Evolutionary conservation across 2,797 vertebrate genomes (phyloP).

Genomic region (Anguilla marmorata): DNA sequence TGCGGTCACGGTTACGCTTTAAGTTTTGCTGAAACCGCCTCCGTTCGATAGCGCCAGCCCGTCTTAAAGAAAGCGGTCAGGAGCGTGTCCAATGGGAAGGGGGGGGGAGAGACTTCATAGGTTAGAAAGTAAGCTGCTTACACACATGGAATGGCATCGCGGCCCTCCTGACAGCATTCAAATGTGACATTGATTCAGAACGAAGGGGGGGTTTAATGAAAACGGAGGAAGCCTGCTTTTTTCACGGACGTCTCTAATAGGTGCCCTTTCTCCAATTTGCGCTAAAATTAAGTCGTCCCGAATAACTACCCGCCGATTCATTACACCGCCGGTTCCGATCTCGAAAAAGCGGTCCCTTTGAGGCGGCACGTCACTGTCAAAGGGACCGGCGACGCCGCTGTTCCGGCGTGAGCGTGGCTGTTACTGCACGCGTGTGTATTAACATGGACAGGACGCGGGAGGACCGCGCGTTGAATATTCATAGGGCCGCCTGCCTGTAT

Average conservation of each 20-base stretch:
- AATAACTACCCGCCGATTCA: background rate
- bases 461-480: background rate
- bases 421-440: background rate
- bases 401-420: background rate
- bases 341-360: background rate
- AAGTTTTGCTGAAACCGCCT: background rate
- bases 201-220: background rate
- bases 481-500: background rate
- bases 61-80: background rate
- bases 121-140: constrained; percentile 7
- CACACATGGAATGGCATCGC: background rate
- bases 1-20: constrained; percentile 5
- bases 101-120: background rate
- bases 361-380: background rate
- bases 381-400: background rate
- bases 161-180: background rate
- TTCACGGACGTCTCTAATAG: background rate
- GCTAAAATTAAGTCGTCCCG: background rate
- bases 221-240: background rate
- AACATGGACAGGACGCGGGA: background rate
- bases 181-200: background rate
- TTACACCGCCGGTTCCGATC: background rate
- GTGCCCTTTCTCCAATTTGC: background rate
- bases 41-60: background rate
- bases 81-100: constrained; percentile 6